Conservation (phyloP, 2,888 invertebrate genomes). For the Argyresthia albistria region DNA sequence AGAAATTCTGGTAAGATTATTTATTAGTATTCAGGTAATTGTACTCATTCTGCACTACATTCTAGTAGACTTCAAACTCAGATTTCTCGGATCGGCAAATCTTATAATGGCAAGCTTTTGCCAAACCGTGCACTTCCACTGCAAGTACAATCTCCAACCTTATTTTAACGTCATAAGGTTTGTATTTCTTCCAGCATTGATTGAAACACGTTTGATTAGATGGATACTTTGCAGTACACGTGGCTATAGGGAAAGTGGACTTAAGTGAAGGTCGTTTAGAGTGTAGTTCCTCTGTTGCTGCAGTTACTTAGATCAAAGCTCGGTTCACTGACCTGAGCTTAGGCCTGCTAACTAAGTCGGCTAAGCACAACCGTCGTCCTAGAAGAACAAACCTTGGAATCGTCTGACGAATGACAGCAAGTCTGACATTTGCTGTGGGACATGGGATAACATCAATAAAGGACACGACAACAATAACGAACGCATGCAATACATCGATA, state of each 20-base stretch:
- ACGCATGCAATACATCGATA: too few relatives aligned
- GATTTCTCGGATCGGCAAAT: conserved; percentile 30
- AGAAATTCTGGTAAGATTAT: too few relatives aligned
- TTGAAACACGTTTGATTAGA: conserved; percentile 50
- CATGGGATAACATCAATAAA: too few relatives aligned
- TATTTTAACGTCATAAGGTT: conserved; percentile 12
- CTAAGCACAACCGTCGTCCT: too few relatives aligned
- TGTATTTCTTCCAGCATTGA: conserved; percentile 12
- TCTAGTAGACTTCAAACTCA: conserved; percentile 25
- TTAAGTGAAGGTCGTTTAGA: conserved; percentile 13
- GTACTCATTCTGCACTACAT: conserved; percentile 13
- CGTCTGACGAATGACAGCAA: too few relatives aligned
- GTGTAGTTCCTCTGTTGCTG: conserved; percentile 16
- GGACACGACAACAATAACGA: too few relatives aligned
- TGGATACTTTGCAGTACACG: conserved; percentile 24
- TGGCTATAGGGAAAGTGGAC: conserved; percentile 11
- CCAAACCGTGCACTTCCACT: conserved; percentile 21
- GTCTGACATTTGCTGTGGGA: too few relatives aligned
- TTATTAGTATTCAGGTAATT: too few relatives aligned
- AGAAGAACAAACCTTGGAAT: too few relatives aligned
- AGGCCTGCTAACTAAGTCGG: neutral
- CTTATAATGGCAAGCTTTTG: conserved; percentile 40
- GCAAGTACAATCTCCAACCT: conserved; percentile 16
- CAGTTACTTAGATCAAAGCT: conserved; percentile 30
- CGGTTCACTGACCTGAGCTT: conserved; percentile 42